Evolutionary conservation across 2,888 invertebrate species (phyloP).

Genomic region (Drosophila rellima): DNA sequence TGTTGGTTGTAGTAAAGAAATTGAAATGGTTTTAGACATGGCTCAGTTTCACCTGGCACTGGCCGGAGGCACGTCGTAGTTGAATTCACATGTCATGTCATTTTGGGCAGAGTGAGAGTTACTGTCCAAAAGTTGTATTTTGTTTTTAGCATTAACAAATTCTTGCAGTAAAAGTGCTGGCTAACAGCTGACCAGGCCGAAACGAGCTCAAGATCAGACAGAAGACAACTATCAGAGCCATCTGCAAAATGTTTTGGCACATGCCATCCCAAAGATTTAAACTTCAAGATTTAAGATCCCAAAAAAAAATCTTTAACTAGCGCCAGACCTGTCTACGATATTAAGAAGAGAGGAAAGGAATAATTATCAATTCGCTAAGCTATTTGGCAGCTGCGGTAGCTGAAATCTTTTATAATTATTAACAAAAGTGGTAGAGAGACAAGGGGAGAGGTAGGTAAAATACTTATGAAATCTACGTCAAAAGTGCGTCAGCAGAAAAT

Average conservation of each 20-base stretch:
- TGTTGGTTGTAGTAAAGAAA: slow-evolving; percentile 12
- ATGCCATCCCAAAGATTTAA: slow-evolving; percentile 44
- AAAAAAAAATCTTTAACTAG: slow-evolving; percentile 25
- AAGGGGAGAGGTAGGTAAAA: slow-evolving; percentile 2
- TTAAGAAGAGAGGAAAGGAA: slow-evolving; percentile 35
- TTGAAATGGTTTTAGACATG: slow-evolving; percentile 46
- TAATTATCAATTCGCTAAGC: slow-evolving; percentile 69
- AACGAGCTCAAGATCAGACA: slow-evolving; percentile 56
- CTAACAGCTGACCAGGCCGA: slow-evolving; percentile 24
- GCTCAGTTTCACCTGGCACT: slow-evolving; percentile 63
- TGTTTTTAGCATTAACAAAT: slow-evolving; percentile 45
- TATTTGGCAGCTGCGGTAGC: slow-evolving; percentile 52
- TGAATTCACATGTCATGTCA: slow-evolving; percentile 58
- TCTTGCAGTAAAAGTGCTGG: slow-evolving; percentile 72
- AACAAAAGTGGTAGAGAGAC: slow-evolving; percentile 1
- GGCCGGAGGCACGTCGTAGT: slow-evolving; percentile 53
- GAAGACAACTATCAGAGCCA: slow-evolving; percentile 20
- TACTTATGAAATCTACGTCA: slow-evolving; percentile 47
- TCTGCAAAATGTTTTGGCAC: slow-evolving; percentile 72
- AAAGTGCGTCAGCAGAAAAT: slow-evolving; percentile 70
- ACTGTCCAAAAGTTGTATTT: slow-evolving; percentile 29
- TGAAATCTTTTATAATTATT: slow-evolving; percentile 56
- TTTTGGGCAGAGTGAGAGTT: slow-evolving; percentile 71
- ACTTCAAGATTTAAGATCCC: slow-evolving; percentile 1
- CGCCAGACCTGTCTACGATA: slow-evolving; percentile 57